These are phyloP conservation scores for Diaphora mendica DNA, from an alignment of 2,888 invertebrate genomes.

Conservation along the genomic window DNA sequence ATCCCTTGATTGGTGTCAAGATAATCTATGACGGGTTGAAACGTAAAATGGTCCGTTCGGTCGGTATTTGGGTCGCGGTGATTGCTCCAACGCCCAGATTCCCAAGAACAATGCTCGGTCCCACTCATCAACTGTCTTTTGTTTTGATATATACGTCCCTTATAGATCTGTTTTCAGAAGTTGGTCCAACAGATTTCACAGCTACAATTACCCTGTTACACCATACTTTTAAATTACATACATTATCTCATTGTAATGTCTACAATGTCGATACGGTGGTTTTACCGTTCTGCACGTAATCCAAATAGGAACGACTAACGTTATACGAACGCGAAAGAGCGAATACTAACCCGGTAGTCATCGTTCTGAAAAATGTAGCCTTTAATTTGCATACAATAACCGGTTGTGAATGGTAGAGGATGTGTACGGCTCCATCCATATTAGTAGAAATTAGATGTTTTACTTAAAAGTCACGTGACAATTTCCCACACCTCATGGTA, in stretches of 20 bases:
- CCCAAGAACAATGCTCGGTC: constrained; percentile 65
- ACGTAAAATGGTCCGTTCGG: constrained; percentile 55
- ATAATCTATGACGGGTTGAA: constrained; percentile 54
- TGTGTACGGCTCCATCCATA: constrained; percentile 58
- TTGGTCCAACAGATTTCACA: constrained; percentile 22
- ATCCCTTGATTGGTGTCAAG: constrained; percentile 45
- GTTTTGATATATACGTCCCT: constrained; percentile 56
- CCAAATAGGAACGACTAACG: constrained; percentile 41
- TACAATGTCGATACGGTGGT: constrained; percentile 11
- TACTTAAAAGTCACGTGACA: constrained; percentile 71
- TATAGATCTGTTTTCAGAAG: constrained; percentile 45
- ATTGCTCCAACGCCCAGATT: constrained; percentile 72
- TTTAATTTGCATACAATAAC: constrained; percentile 82
- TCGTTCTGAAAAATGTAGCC: constrained; percentile 68
- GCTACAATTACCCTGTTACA: constrained; percentile 12
- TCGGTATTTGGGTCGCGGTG: constrained; percentile 74
- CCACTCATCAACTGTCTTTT: constrained; percentile 67
- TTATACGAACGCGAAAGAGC: constrained; percentile 38
- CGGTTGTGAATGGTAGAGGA: constrained; percentile 70
- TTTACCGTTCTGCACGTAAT: constrained; percentile 33
- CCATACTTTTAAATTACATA: not conserved
- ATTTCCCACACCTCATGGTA: constrained; percentile 67
- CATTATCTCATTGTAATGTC: not conserved
- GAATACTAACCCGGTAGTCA: constrained; percentile 48
- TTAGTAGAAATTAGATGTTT: constrained; percentile 56